These are phyloP conservation scores for Clitarchus hookeri DNA, from an alignment of 2,888 invertebrate genomes.

Conservation along the genomic window DNA sequence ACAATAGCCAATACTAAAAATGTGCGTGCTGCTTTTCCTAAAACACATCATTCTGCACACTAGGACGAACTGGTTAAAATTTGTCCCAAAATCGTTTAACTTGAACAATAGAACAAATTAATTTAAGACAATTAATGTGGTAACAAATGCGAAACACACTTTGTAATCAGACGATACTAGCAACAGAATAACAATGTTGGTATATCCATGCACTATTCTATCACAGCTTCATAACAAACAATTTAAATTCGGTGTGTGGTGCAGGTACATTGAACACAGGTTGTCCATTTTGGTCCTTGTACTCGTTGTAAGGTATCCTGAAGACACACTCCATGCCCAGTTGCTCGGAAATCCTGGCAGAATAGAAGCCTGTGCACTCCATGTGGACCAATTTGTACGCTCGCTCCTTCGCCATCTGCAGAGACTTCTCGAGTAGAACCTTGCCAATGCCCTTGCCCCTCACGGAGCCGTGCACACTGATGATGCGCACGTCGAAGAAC, in stretches of 20 bases:
- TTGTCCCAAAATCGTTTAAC: too few species aligned
- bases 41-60: too few species aligned
- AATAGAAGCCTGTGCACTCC: slow-evolving; percentile 29
- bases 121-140: too few species aligned
- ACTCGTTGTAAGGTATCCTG: slow-evolving; percentile 26
- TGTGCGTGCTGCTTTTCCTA: too few species aligned
- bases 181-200: too few species aligned
- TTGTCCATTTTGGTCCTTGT: slow-evolving; percentile 27
- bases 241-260: slow-evolving; percentile 30
- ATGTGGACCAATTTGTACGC: slow-evolving; percentile 25
- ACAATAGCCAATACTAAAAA: too few species aligned
- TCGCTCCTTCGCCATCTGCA: slow-evolving; percentile 21
- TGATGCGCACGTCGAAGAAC: slow-evolving; percentile 26
- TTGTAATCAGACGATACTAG: too few species aligned
- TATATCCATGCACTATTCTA: too few species aligned
- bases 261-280: slow-evolving; percentile 28
- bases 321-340: slow-evolving; percentile 32
- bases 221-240: slow-evolving; percentile 5
- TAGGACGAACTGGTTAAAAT: too few species aligned
- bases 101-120: too few species aligned
- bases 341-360: slow-evolving; percentile 19
- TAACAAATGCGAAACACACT: too few species aligned
- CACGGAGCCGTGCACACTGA: slow-evolving; percentile 22
- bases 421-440: slow-evolving; percentile 29
- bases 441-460: slow-evolving; percentile 29